Percentiles rank a stretch among this genome's conserved stretches.
These are phyloP conservation scores for Plectrocnemia conspersa DNA, from an alignment of 1,140 invertebrate genomes.

Conservation along the genomic window DNA sequence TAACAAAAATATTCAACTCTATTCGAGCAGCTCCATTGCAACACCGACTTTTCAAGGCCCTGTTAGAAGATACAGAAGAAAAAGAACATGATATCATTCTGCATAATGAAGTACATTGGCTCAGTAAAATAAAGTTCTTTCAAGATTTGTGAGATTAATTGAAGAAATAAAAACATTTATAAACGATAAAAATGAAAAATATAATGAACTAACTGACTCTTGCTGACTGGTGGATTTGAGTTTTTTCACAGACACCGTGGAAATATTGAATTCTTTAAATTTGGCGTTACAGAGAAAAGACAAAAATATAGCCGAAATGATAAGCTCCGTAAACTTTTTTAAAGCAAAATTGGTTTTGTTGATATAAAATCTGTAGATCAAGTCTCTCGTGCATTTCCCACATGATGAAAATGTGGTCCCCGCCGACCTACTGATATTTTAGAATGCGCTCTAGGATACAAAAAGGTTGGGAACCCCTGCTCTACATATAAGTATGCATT, in stretches of 20 bases:
- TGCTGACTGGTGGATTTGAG: not conserved
- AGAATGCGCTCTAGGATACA: too few species aligned
- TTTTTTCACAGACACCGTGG: not conserved
- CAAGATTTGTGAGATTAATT: slow-evolving; percentile 7
- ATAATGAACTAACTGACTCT: slow-evolving; percentile 4
- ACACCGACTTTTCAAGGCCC: slow-evolving; percentile 6
- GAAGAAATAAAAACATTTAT: slow-evolving; percentile 11
- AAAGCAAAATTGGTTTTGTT: not conserved
- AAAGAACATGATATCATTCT: slow-evolving; percentile 6
- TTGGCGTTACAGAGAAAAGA: not conserved
- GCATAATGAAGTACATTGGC: slow-evolving; percentile 4
- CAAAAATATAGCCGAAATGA: not conserved
- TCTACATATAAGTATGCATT: too few species aligned
- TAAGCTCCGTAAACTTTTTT: slow-evolving; percentile 1
- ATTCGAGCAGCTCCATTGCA: slow-evolving; percentile 4
- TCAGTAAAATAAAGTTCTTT: slow-evolving; percentile 5
- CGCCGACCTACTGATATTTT: too few species aligned
- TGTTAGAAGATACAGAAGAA: slow-evolving; percentile 5
- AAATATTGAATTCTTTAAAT: not conserved
- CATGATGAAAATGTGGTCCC: too few species aligned
- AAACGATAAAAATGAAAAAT: slow-evolving; percentile 1
- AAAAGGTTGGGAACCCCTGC: too few species aligned
- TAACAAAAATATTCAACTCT: slow-evolving; percentile 5
- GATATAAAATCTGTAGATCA: not conserved
- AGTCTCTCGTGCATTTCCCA: too few species aligned